These are phyloP conservation scores for Drosophila limbata DNA, from an alignment of 2,888 invertebrate genomes.

Conservation along the genomic window DNA sequence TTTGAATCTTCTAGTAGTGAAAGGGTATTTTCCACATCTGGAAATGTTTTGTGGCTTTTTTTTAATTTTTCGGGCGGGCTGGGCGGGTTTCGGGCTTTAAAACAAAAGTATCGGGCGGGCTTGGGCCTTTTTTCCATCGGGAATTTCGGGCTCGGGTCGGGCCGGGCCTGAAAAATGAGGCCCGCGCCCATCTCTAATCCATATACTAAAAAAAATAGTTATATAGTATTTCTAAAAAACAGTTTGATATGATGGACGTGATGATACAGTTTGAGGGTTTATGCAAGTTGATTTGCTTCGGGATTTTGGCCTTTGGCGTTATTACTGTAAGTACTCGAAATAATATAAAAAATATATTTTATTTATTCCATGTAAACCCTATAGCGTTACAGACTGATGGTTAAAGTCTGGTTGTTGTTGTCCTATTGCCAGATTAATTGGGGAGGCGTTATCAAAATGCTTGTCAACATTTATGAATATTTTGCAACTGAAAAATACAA, in stretches of 20 bases:
- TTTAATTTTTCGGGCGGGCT: too few species aligned
- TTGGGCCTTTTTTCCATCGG: too few species aligned
- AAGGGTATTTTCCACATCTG: too few species aligned
- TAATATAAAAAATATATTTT: not conserved
- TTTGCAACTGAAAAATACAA: conserved; percentile 10
- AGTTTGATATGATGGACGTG: conserved; percentile 24
- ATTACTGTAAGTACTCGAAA: conserved; percentile 30
- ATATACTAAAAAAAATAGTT: too few species aligned
- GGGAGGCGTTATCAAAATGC: not conserved
- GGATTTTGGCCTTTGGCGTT: conserved; percentile 30
- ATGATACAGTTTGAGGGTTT: conserved; percentile 2
- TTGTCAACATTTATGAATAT: conserved; percentile 8
- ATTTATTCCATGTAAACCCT: too few species aligned
- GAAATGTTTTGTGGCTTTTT: too few species aligned
- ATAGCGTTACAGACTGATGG: conserved; percentile 21
- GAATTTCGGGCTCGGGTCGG: too few species aligned
- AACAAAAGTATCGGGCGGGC: too few species aligned
- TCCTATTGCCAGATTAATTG: conserved; percentile 38
- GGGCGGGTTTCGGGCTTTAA: too few species aligned
- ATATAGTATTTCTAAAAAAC: not conserved
- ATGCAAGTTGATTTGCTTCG: conserved; percentile 22
- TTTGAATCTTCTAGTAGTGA: too few species aligned
- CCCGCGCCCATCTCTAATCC: too few species aligned
- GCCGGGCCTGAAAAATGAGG: too few species aligned
- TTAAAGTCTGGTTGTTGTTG: conserved; percentile 34